These are phyloP conservation scores for Coregonus clupeaformis DNA, from an alignment of 2,113 vertebrate genomes.

Conservation along the genomic window DNA sequence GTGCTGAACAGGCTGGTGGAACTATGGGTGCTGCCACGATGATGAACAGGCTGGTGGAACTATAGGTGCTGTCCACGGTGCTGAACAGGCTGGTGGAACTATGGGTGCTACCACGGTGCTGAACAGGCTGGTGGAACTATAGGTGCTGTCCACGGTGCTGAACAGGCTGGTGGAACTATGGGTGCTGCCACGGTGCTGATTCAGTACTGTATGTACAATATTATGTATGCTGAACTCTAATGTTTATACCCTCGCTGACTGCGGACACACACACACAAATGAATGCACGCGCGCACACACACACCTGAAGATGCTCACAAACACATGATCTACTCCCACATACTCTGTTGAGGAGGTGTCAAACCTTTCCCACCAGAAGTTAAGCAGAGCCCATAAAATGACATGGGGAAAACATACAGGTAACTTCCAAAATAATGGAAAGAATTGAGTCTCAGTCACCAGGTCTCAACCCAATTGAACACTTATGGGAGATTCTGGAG, in stretches of 20 bases:
- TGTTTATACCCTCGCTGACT: not conserved
- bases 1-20: no score
- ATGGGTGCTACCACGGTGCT: conserved; percentile 1
- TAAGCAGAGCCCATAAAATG: not conserved
- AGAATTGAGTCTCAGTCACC: no score
- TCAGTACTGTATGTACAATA: no score
- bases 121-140: not conserved
- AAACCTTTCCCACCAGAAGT: not conserved
- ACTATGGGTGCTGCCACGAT: no score
- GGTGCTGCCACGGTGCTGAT: no score
- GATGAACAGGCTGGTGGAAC: not conserved
- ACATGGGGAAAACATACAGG: no score
- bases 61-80: not conserved
- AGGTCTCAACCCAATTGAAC: no score
- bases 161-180: no score
- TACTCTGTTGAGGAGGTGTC: not conserved
- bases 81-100: not conserved
- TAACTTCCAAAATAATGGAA: no score
- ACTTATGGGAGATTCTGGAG: no score
- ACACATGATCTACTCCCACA: not conserved
- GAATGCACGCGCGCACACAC: not conserved
- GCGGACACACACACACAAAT: not conserved
- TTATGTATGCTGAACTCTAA: no score
- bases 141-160: no score
- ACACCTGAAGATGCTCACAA: not conserved